Evolutionary conservation across 1,140 invertebrate genomes (phyloP), one percentile per base, ranked within the genome.

Genomic region (Papilio aristodemus): DNA sequence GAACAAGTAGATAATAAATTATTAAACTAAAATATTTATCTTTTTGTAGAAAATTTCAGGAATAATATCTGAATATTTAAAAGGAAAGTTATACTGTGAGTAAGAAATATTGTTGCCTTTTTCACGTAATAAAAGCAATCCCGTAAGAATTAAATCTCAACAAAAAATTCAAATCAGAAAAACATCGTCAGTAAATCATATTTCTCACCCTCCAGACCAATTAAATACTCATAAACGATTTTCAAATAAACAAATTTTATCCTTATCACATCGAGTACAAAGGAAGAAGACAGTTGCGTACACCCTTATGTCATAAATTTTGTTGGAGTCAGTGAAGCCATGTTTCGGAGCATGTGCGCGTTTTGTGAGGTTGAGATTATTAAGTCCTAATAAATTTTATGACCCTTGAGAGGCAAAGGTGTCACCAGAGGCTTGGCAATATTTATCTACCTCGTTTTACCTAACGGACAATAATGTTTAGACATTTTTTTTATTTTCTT

Each of bases 341-440:
- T 77, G 71, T 70, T 72, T 71, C 38, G 68, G 59, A 80, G 79
- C 79, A 83, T 84, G 80, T 83, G 74, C 71, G 72, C 75, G 67
- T 73, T 79, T 85, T 81, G 80, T 78, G 76, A 79, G 77, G 78
- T 79, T 77, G 67, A 72, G 78, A 77, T 83, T 85, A 86, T 86
- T 86, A 85, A 84, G 76, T 85, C 76, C 77, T 86, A 86, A 85
- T 86, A 86, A 81, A 85, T 83, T 85, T 77, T 73, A 63, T 74
- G 68, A 63, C 73, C 75, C 69, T 63, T 54, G 75, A 69, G 76
- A 81, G 62, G 46, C 66, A 57, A 70, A 69, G 74, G 69, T 72
- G 71, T 71, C 77, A 50, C 39, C 25, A 22, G 19, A 39, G 63
- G 14, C 17, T 64, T 59, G 2, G 58, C 69, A 58, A 54, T 58